Evolutionary conservation across 2,888 invertebrate genomes (phyloP).

Genomic region (Ophion costatus): DNA sequence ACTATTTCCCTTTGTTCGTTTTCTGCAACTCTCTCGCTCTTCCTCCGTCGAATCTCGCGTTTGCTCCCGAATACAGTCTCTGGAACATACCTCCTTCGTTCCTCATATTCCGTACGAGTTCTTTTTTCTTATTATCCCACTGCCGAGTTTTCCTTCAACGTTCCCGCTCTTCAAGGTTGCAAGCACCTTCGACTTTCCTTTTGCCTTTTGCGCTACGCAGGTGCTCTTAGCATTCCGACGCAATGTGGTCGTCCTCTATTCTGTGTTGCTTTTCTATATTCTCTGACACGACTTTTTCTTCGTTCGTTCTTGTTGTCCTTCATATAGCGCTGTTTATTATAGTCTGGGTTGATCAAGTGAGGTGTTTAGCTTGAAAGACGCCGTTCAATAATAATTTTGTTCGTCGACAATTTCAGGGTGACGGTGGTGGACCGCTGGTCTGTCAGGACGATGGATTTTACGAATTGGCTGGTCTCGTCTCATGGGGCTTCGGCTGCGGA

Average conservation of each 20-base stretch:
- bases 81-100: constrained; percentile 2
- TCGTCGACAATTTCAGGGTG: constrained; percentile 88
- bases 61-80: not conserved
- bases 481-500: constrained; percentile 98
- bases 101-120: constrained; percentile 21
- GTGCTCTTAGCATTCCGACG: not conserved
- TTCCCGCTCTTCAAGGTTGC: not conserved
- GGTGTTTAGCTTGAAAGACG: not conserved
- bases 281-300: not conserved
- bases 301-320: not conserved
- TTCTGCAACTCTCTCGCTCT: not conserved
- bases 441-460: constrained; percentile 97
- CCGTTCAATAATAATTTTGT: not conserved
- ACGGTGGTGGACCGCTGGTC: constrained; percentile 96
- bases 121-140: constrained; percentile 14
- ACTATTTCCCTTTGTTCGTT: constrained; percentile 15
- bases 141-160: not conserved
- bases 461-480: constrained; percentile 96
- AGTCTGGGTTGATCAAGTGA: not conserved
- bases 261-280: not conserved
- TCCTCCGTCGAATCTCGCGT: not conserved
- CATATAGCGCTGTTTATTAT: not conserved
- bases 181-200: constrained; percentile 16
- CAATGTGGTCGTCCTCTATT: not conserved
- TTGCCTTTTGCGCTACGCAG: not conserved